A percentile compares a stretch with the other conserved stretches of the same genome.
Evolutionary conservation across 1,140 invertebrate genomes (phyloP).

Genomic region (Pararge aegeria): DNA sequence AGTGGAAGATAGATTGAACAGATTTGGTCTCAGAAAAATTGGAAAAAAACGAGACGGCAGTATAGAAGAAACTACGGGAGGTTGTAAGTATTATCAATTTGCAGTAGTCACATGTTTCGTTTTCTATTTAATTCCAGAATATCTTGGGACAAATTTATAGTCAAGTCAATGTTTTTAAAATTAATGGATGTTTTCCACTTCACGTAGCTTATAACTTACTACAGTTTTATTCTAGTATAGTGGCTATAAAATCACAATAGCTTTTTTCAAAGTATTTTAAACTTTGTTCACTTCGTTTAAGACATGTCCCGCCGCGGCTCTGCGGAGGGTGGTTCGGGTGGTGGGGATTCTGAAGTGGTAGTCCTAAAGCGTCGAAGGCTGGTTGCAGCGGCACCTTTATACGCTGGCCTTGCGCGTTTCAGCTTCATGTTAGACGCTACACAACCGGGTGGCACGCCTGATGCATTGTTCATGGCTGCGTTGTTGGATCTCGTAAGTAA

Average conservation of each 20-base stretch:
- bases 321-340: constrained; percentile 87
- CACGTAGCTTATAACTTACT: too few relatives aligned
- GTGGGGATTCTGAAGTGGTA: constrained; percentile 91
- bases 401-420: constrained; percentile 90
- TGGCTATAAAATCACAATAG: too few relatives aligned
- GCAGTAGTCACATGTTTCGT: too few relatives aligned
- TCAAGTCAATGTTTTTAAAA: too few relatives aligned
- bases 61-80: constrained; percentile 89
- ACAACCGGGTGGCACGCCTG: constrained; percentile 96
- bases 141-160: too few relatives aligned
- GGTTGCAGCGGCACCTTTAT: constrained; percentile 86
- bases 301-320: constrained; percentile 92
- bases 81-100: constrained; percentile 81
- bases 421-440: constrained; percentile 96
- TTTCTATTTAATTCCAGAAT: too few relatives aligned
- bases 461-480: constrained; percentile 97
- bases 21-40: constrained; percentile 85
- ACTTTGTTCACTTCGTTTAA: too few relatives aligned
- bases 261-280: too few relatives aligned
- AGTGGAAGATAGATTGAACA: constrained; percentile 91
- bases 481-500: constrained; percentile 92
- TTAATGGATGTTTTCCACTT: too few relatives aligned
- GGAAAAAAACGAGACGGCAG: constrained; percentile 93
- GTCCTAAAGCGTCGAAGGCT: constrained; percentile 91
- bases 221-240: too few relatives aligned